Percentiles rank a stretch among this genome's conserved stretches.
These are phyloP conservation scores for Lasioglossum figueresi DNA, from an alignment of 2,888 invertebrate species.

Conservation along the genomic window DNA sequence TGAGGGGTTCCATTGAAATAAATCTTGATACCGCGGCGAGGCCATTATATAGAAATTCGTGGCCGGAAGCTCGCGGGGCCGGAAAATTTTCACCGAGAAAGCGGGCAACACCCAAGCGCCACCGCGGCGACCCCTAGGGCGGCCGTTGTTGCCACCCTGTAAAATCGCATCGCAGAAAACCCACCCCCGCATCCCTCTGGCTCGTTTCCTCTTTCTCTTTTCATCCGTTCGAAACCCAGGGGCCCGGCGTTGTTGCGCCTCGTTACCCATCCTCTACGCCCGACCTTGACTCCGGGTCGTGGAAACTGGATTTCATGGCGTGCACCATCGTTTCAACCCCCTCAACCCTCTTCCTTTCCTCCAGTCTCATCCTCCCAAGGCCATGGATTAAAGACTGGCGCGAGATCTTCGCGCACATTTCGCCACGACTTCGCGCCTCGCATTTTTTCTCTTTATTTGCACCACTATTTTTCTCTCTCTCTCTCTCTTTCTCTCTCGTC, in stretches of 20 bases:
- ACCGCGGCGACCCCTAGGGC: constrained; percentile 13
- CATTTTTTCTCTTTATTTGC: constrained; percentile 32
- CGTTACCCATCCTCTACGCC: constrained; percentile 71
- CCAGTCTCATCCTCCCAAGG: constrained; percentile 6
- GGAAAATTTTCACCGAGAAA: constrained; percentile 67
- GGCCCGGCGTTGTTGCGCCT: constrained; percentile 72
- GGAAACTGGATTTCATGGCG: constrained; percentile 70
- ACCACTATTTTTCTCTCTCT: not conserved
- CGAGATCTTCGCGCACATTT: constrained; percentile 58
- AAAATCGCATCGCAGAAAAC: constrained; percentile 40
- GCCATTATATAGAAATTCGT: constrained; percentile 79
- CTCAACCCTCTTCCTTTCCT: constrained; percentile 16
- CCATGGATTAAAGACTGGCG: constrained; percentile 65
- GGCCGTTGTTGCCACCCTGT: constrained; percentile 48
- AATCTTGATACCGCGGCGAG: constrained; percentile 80
- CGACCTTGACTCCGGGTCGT: constrained; percentile 70
- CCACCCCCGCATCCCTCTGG: constrained; percentile 42
- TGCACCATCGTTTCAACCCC: constrained; percentile 42
- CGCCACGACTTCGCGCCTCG: constrained; percentile 51
- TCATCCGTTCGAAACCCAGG: constrained; percentile 58
- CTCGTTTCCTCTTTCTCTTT: constrained; percentile 64
- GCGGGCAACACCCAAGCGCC: constrained; percentile 50
- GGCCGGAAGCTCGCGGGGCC: constrained; percentile 63
- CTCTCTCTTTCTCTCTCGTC: not conserved
- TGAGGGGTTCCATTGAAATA: constrained; percentile 82